Conservation (phyloP, 2,797 vertebrate species). For the Xiphophorus birchmanni region DNA sequence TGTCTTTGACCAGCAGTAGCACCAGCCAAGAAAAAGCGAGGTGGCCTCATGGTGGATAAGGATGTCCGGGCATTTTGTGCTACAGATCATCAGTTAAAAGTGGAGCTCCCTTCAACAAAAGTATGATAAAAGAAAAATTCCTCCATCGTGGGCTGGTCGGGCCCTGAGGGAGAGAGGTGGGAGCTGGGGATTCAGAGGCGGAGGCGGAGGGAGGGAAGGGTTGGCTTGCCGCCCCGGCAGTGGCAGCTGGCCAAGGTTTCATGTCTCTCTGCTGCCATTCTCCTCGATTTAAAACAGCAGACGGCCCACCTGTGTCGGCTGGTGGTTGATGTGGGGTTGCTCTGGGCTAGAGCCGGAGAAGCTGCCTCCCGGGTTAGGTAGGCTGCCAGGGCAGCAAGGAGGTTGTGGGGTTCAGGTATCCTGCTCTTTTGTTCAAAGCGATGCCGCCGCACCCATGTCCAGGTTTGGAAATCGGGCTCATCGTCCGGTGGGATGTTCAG, state of each 20-base stretch:
- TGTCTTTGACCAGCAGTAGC: slow-evolving; percentile 4
- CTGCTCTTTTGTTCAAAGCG: neutral
- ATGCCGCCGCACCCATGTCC: neutral
- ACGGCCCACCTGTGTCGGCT: slow-evolving; percentile 60
- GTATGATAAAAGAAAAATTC: slow-evolving; percentile 46
- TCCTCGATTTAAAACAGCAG: slow-evolving; percentile 54
- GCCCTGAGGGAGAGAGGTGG: slow-evolving; percentile 50
- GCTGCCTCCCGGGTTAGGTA: slow-evolving; percentile 8
- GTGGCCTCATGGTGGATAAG: slow-evolving; percentile 24
- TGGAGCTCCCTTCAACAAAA: slow-evolving; percentile 33
- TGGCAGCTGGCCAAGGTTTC: slow-evolving; percentile 60
- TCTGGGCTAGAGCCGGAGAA: neutral
- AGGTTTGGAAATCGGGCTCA: neutral
- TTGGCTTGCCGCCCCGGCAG: slow-evolving; percentile 47
- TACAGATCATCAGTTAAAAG: slow-evolving; percentile 32
- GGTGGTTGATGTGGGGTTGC: slow-evolving; percentile 35
- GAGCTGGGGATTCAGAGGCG: slow-evolving; percentile 46
- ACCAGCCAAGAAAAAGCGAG: slow-evolving; percentile 21
- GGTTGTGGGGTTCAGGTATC: slow-evolving; percentile 36
- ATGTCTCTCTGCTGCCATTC: slow-evolving; percentile 38
- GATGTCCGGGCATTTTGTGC: slow-evolving; percentile 48
- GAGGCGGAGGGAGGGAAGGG: slow-evolving; percentile 28
- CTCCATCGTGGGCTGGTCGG: slow-evolving; percentile 35
- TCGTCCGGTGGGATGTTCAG: neutral
- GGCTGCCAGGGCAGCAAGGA: slow-evolving; percentile 51